These are phyloP conservation scores for Arrhopalites spinosus DNA, from an alignment of 2,888 invertebrate species.

Conservation along the genomic window DNA sequence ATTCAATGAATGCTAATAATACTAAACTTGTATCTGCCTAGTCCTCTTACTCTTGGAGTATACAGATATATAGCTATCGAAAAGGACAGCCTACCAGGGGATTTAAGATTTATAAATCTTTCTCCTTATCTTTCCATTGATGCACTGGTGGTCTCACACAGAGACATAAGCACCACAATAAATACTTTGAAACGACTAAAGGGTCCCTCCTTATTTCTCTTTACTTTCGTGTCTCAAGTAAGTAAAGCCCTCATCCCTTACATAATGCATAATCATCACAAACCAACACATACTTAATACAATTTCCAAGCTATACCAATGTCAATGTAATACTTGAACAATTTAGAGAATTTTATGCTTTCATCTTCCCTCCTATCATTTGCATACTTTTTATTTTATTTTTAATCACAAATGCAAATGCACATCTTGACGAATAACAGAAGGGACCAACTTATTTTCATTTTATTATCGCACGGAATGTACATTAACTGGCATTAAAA, in stretches of 20 bases:
- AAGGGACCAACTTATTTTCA: too few species aligned
- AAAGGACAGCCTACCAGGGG: neutral
- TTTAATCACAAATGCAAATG: too few species aligned
- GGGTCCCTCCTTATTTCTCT: neutral
- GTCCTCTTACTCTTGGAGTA: neutral
- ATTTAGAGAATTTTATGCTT: too few species aligned
- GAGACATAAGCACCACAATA: slow-evolving; percentile 5
- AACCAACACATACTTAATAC: too few species aligned
- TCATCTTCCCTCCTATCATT: too few species aligned
- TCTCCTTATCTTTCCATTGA: slow-evolving; percentile 11
- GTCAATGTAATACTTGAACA: too few species aligned
- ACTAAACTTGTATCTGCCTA: neutral
- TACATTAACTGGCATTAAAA: too few species aligned
- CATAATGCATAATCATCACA: neutral
- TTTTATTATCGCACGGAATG: too few species aligned
- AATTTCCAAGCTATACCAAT: too few species aligned
- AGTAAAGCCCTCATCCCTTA: neutral
- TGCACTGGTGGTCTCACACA: slow-evolving; percentile 11
- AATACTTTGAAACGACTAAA: slow-evolving; percentile 21
- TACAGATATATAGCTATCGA: neutral
- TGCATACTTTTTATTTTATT: too few species aligned
- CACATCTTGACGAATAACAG: too few species aligned
- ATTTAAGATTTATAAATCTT: slow-evolving; percentile 17
- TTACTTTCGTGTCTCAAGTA: neutral
- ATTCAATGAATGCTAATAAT: too few species aligned